phyloP scores from a whole-genome alignment of 1,140 invertebrate genomes.

The Drosophila kurseongensis region DNA sequence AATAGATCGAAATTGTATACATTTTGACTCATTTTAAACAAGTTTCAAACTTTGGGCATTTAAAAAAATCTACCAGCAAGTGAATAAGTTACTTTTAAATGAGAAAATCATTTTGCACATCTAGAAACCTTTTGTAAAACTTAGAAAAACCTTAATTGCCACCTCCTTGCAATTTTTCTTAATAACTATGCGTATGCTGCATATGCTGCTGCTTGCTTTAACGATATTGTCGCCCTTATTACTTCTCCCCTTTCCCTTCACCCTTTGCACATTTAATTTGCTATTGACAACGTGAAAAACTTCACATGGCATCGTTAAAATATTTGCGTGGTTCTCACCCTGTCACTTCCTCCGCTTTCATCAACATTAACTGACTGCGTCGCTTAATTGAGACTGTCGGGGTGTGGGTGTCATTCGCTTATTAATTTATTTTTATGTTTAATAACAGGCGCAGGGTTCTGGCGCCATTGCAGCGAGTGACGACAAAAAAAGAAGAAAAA shows the following conservation, averaged over 20 bases:
- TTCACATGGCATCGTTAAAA: slow-evolving; percentile 51
- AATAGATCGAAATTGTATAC: too few relatives aligned
- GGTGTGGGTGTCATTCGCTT: slow-evolving; percentile 43
- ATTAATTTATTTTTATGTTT: slow-evolving; percentile 66
- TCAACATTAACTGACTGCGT: slow-evolving; percentile 39
- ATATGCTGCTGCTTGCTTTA: neutral
- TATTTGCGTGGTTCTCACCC: slow-evolving; percentile 42
- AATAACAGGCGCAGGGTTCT: slow-evolving; percentile 42
- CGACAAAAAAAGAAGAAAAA: slow-evolving; percentile 9
- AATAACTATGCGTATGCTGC: slow-evolving; percentile 1
- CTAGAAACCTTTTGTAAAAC: too few relatives aligned
- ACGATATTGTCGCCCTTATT: slow-evolving; percentile 9
- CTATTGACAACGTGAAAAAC: slow-evolving; percentile 29
- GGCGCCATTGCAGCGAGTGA: slow-evolving; percentile 45
- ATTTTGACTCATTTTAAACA: too few relatives aligned
- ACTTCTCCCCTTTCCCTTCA: neutral
- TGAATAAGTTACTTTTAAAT: too few relatives aligned
- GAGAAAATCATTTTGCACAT: too few relatives aligned
- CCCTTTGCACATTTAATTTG: slow-evolving; percentile 8
- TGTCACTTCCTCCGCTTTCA: neutral
- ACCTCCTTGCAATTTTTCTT: neutral
- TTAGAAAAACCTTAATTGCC: neutral
- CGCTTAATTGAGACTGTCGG: slow-evolving; percentile 43
- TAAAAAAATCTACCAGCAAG: too few relatives aligned
- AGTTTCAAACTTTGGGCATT: too few relatives aligned